A percentile compares a stretch with the other conserved stretches of the same genome.
These are phyloP conservation scores for Erpetoichthys calabaricus DNA, from an alignment of 2,797 vertebrate species.

Conservation along the genomic window DNA sequence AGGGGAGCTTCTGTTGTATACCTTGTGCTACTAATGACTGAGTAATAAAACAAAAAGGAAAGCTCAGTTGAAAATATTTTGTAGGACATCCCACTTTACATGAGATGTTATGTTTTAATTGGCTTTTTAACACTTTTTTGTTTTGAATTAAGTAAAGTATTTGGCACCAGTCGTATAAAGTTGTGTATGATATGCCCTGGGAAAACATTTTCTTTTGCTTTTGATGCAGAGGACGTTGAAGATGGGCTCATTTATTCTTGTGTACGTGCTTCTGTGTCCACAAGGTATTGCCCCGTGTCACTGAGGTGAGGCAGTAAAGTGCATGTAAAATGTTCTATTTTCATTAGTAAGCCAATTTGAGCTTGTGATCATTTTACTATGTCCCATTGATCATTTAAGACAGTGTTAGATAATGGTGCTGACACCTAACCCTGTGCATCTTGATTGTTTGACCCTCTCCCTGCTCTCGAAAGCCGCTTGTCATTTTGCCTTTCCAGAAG, in stretches of 20 bases:
- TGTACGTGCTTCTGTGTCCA: constrained; percentile 36
- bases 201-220: too few relatives aligned
- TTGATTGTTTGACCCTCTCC: constrained; percentile 83
- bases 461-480: constrained; percentile 65
- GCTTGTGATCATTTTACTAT: constrained; percentile 83
- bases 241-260: constrained; percentile 45
- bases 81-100: too few relatives aligned
- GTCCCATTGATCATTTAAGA: constrained; percentile 81
- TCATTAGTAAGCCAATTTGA: constrained; percentile 81
- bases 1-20: too few relatives aligned
- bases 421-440: constrained; percentile 63
- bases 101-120: too few relatives aligned
- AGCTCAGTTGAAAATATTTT: too few relatives aligned
- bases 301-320: constrained; percentile 32
- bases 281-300: constrained; percentile 39
- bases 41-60: too few relatives aligned
- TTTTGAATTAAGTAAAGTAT: too few relatives aligned
- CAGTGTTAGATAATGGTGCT: constrained; percentile 68
- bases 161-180: too few relatives aligned
- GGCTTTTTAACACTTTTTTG: too few relatives aligned
- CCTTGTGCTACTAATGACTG: too few relatives aligned
- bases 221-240: too few relatives aligned
- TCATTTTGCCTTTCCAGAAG: constrained; percentile 38
- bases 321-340: constrained; percentile 67
- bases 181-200: too few relatives aligned